Percentiles rank a stretch among this genome's conserved stretches.
phyloP scores from a whole-genome alignment of 2,797 vertebrate genomes.

The Eutrigla gurnardus region DNA sequence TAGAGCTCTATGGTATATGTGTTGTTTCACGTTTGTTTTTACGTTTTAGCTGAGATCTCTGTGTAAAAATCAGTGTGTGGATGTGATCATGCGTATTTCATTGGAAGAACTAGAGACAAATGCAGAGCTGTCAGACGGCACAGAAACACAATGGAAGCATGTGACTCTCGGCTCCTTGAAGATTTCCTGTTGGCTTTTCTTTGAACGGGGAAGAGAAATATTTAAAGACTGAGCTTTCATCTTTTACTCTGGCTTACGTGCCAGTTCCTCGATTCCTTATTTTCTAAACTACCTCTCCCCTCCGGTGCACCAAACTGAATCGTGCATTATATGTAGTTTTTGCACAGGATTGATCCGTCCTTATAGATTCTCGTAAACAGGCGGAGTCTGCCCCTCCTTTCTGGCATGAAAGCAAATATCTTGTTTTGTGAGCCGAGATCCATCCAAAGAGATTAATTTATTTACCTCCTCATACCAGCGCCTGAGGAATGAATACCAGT shows the following conservation, averaged over 20 bases:
- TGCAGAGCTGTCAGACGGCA: slow-evolving; percentile 7
- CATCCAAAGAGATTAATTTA: slow-evolving; percentile 57
- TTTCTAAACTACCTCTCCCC: slow-evolving; percentile 42
- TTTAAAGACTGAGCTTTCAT: slow-evolving; percentile 59
- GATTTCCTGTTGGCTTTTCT: slow-evolving; percentile 28
- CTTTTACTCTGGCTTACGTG: slow-evolving; percentile 41
- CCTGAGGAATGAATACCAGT: slow-evolving; percentile 23
- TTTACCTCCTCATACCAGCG: slow-evolving; percentile 53
- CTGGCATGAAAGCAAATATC: slow-evolving; percentile 58
- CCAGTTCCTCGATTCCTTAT: slow-evolving; percentile 52
- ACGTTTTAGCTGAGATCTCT: slow-evolving; percentile 9
- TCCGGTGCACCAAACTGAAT: slow-evolving; percentile 48
- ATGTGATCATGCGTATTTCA: neutral
- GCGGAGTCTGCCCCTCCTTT: slow-evolving; percentile 14
- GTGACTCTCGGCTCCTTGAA: slow-evolving; percentile 45
- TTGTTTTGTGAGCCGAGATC: slow-evolving; percentile 51
- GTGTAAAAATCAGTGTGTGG: neutral
- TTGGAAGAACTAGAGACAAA: neutral
- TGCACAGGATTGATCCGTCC: slow-evolving; percentile 40
- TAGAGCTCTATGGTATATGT: neutral
- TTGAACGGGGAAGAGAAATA: slow-evolving; percentile 35
- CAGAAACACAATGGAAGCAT: slow-evolving; percentile 20
- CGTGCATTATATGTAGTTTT: neutral
- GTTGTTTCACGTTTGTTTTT: slow-evolving; percentile 2
- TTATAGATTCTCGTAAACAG: slow-evolving; percentile 51